Evolutionary conservation across 2,888 invertebrate genomes (phyloP).

Genomic region (Habrosyne pyritoides): DNA sequence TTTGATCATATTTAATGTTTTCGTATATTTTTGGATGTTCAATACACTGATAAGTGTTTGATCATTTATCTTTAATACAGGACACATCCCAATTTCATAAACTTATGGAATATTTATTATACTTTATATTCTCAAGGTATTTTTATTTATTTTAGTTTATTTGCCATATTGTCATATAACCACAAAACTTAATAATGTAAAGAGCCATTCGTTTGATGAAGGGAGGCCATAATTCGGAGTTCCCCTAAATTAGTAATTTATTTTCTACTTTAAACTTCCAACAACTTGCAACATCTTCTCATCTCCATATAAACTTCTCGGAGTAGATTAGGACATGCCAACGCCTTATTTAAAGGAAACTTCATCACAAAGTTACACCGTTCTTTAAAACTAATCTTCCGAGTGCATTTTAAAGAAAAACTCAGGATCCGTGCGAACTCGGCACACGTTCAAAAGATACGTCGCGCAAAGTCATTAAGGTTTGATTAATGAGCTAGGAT

Average conservation of each 20-base stretch:
- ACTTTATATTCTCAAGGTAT: too few species aligned
- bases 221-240: too few species aligned
- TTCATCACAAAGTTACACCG: conserved; percentile 6
- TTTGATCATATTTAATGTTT: too few species aligned
- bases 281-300: neutral
- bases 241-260: neutral
- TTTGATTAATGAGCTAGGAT: conserved; percentile 70
- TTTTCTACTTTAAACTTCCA: neutral
- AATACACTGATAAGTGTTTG: too few species aligned
- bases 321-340: neutral
- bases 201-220: neutral
- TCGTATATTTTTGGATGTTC: too few species aligned
- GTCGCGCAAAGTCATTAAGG: conserved; percentile 55
- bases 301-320: neutral
- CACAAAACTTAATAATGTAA: too few species aligned
- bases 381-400: neutral
- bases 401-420: conserved; percentile 2
- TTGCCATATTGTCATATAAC: too few species aligned
- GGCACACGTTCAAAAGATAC: conserved; percentile 23
- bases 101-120: too few species aligned
- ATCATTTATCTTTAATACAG: too few species aligned
- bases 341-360: conserved; percentile 1
- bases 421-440: neutral
- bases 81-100: too few species aligned
- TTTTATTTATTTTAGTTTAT: too few species aligned